Conservation (phyloP, 2,888 invertebrate genomes). For the Nebria salina region DNA sequence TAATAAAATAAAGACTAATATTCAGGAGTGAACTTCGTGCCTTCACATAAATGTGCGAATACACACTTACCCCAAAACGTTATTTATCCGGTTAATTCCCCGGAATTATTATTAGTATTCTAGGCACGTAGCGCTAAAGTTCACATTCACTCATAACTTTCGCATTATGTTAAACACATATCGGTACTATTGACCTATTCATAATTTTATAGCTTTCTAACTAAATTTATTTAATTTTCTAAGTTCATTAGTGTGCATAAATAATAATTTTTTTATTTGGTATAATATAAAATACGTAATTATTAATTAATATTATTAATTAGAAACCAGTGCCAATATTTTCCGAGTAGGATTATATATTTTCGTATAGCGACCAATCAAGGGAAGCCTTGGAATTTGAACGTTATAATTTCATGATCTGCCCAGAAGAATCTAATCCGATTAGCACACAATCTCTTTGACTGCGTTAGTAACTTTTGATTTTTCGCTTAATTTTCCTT, state of each 20-base stretch:
- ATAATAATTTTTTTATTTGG: too few relatives aligned
- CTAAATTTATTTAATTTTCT: too few relatives aligned
- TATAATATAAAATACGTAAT: too few relatives aligned
- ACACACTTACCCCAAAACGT: conserved; percentile 19
- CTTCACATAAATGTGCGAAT: conserved; percentile 27
- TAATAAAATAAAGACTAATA: not conserved
- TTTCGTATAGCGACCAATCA: too few relatives aligned
- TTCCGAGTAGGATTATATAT: too few relatives aligned
- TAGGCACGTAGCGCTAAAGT: conserved; percentile 21
- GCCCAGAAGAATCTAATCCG: conserved; percentile 23
- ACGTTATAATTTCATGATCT: too few relatives aligned
- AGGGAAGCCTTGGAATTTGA: too few relatives aligned
- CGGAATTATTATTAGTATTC: conserved; percentile 35
- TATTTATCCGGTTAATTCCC: conserved; percentile 39
- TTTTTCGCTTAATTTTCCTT: conserved; percentile 30
- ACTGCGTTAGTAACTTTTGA: conserved; percentile 36
- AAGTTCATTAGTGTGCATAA: too few relatives aligned
- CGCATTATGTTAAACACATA: not conserved
- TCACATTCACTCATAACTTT: not conserved
- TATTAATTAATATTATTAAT: too few relatives aligned
- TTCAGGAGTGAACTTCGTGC: conserved; percentile 12
- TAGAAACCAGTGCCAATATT: too few relatives aligned
- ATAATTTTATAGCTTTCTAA: not conserved
- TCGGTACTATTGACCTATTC: not conserved
- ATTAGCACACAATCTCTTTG: conserved; percentile 36